Percentiles rank a stretch among this genome's conserved stretches.
These are phyloP conservation scores for Sceloporus undulatus DNA, from an alignment of 2,113 vertebrate genomes.

Conservation along the genomic window DNA sequence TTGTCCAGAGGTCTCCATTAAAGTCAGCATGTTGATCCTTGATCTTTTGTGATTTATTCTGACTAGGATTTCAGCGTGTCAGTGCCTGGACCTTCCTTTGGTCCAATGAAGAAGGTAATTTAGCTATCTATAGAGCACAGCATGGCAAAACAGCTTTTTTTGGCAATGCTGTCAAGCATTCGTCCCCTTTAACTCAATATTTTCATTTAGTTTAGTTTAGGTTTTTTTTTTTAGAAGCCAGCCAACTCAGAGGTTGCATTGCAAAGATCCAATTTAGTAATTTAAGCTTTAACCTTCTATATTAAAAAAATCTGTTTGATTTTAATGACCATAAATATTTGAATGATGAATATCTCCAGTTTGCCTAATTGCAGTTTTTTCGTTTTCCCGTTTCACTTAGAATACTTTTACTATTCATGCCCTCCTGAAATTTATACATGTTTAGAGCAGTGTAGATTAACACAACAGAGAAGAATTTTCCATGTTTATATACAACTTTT, in stretches of 20 bases:
- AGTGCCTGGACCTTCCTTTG: conserved; percentile 29
- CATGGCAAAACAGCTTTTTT: conserved; percentile 28
- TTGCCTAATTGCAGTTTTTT: conserved; percentile 9
- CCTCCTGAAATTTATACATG: conserved; percentile 20
- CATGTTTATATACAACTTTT: not conserved
- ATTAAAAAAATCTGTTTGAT: not conserved
- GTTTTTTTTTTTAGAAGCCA: too few species aligned
- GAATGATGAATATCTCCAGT: conserved; percentile 31
- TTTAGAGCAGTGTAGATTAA: conserved; percentile 5
- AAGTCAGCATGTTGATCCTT: conserved; percentile 42
- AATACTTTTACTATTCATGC: conserved; percentile 11
- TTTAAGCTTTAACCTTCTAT: conserved; percentile 33
- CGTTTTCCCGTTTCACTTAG: not conserved
- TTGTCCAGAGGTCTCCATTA: conserved; percentile 42
- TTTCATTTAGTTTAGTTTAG: conserved; percentile 31
- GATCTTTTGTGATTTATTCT: conserved; percentile 50
- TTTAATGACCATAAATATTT: conserved; percentile 35
- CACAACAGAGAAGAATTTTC: not conserved
- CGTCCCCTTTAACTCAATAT: conserved; percentile 28
- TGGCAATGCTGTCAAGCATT: conserved; percentile 29
- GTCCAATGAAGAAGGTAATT: conserved; percentile 26
- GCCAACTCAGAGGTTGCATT: too few species aligned
- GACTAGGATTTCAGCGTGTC: conserved; percentile 41
- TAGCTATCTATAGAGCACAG: conserved; percentile 38
- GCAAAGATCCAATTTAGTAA: not conserved